These are phyloP conservation scores for Xenops minutus DNA, from an alignment of 2,797 vertebrate species.

Conservation along the genomic window DNA sequence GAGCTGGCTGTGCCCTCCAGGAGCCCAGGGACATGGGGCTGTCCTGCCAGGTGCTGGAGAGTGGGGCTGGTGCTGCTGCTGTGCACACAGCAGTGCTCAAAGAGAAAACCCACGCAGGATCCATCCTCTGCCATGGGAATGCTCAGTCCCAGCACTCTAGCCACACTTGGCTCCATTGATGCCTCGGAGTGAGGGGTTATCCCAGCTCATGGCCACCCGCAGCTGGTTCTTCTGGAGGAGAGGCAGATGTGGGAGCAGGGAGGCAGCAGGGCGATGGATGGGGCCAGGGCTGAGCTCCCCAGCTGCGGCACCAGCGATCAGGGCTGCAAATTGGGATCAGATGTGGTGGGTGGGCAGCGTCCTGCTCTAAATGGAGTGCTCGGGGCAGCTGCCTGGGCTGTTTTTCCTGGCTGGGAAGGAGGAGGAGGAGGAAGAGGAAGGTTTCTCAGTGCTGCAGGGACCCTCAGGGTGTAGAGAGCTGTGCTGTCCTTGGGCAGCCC, in stretches of 20 bases:
- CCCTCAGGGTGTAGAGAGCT: fast-evolving
- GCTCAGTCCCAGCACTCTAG: fast-evolving
- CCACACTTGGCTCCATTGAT: fast-evolving
- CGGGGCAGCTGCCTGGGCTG: fast-evolving
- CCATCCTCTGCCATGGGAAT: fast-evolving
- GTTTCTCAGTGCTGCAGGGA: fast-evolving
- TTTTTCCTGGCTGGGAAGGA: not conserved
- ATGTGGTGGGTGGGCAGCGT: conserved; percentile 14
- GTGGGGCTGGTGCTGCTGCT: not conserved
- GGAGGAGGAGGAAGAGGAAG: not conserved
- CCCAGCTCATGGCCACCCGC: not conserved
- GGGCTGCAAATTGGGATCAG: conserved; percentile 46
- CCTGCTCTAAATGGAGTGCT: not conserved
- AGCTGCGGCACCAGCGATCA: not conserved
- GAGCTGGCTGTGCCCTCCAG: not conserved
- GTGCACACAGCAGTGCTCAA: not conserved
- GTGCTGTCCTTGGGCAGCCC: not conserved
- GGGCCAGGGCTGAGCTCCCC: not conserved
- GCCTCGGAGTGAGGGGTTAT: not conserved
- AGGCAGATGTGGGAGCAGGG: not conserved
- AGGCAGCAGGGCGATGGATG: not conserved
- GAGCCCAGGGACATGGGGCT: fast-evolving
- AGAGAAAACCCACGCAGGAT: fast-evolving
- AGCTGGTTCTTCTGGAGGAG: not conserved
- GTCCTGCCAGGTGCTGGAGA: not conserved